These are phyloP conservation scores for Pseudoatta argentina DNA, from an alignment of 1,140 invertebrate species.

Conservation along the genomic window DNA sequence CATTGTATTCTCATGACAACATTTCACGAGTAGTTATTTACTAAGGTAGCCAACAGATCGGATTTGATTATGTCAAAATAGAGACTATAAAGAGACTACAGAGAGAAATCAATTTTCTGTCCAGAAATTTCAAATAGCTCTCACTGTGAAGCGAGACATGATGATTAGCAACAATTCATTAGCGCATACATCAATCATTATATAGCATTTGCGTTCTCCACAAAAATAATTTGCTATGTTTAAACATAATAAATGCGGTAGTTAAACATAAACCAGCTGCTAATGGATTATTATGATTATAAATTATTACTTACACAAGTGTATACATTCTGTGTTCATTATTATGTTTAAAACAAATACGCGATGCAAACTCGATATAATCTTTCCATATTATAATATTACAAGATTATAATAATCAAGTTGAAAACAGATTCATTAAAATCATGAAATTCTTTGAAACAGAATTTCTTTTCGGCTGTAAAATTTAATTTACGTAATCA, in stretches of 20 bases:
- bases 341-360: background rate
- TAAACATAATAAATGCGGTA: background rate
- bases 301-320: background rate
- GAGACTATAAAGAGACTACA: background rate
- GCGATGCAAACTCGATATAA: background rate
- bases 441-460: background rate
- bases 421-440: background rate
- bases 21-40: background rate
- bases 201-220: background rate
- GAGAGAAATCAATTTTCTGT: background rate
- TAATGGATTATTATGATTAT: background rate
- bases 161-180: background rate
- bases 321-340: background rate
- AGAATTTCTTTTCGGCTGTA: background rate
- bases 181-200: background rate
- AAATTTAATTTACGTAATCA: background rate
- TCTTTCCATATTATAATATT: background rate
- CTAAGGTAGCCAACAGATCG: background rate
- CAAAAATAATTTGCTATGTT: background rate
- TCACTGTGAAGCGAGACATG: background rate
- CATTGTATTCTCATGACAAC: background rate
- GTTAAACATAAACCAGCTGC: background rate
- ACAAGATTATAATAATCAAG: background rate
- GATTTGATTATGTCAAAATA: constrained; percentile 4
- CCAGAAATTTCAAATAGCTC: background rate